phyloP scores from a whole-genome alignment of 2,888 invertebrate species.

The Mythimna pallens region DNA sequence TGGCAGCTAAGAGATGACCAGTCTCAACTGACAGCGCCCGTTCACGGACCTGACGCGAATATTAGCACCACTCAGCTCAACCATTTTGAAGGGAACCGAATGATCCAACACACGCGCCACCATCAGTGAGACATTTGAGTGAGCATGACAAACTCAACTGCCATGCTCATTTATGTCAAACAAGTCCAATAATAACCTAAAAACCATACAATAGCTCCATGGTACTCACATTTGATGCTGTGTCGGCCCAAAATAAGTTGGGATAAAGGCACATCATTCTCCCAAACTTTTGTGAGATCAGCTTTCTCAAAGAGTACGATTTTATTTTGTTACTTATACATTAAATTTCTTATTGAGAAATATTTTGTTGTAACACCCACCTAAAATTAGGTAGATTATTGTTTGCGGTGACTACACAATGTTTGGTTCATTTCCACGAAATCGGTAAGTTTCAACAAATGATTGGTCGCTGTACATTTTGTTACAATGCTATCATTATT shows the following conservation, averaged over 20 bases:
- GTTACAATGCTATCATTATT: background rate
- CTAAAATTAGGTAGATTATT: conserved; percentile 6
- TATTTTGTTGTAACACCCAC: conserved; percentile 13
- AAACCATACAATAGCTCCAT: too few species aligned
- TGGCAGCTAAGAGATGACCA: too few species aligned
- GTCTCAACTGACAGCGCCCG: too few species aligned
- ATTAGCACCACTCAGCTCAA: too few species aligned
- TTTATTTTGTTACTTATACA: conserved; percentile 1
- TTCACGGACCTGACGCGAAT: too few species aligned
- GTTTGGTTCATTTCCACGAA: conserved; percentile 20
- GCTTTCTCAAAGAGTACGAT: background rate
- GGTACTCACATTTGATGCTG: too few species aligned
- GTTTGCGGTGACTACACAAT: conserved; percentile 19
- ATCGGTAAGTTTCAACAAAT: background rate
- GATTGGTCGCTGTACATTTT: background rate
- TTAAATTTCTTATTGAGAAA: background rate
- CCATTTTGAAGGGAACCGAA: too few species aligned
- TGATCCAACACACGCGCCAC: too few species aligned
- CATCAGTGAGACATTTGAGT: too few species aligned
- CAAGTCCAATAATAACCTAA: too few species aligned
- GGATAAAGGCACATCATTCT: background rate
- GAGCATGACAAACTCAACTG: too few species aligned
- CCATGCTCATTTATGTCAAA: too few species aligned
- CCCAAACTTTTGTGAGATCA: background rate
- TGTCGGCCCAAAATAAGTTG: background rate